These are phyloP conservation scores for Oreocharis arfaki DNA, from an alignment of 2,113 vertebrate species.

Conservation along the genomic window DNA sequence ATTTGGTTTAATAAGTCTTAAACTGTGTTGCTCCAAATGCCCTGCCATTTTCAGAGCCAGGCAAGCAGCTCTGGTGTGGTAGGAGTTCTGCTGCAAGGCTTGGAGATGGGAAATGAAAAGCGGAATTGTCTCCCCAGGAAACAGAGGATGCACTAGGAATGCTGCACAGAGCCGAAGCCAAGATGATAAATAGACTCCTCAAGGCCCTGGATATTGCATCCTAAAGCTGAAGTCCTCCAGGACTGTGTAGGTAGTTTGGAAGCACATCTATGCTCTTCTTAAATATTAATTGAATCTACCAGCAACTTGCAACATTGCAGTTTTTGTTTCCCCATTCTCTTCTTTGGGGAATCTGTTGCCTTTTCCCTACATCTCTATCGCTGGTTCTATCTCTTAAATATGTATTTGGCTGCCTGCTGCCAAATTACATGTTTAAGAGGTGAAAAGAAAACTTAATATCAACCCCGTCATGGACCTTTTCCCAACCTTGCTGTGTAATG, in stretches of 20 bases:
- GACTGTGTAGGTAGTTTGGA: neutral
- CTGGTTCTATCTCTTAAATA: neutral
- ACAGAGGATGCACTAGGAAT: neutral
- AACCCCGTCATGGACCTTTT: neutral
- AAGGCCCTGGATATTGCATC: neutral
- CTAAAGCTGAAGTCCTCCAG: neutral
- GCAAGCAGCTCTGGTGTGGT: neutral
- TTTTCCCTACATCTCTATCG: neutral
- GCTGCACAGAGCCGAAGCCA: neutral
- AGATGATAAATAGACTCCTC: neutral
- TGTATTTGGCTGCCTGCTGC: neutral
- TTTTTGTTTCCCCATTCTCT: neutral
- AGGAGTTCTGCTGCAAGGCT: neutral
- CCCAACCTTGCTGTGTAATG: constrained; percentile 20
- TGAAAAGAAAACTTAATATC: neutral
- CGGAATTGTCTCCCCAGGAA: neutral
- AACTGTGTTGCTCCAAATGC: neutral
- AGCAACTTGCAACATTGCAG: neutral
- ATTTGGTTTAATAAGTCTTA: neutral
- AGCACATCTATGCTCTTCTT: neutral
- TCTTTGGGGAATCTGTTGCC: neutral
- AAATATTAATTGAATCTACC: neutral
- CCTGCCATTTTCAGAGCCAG: neutral
- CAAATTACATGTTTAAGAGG: neutral
- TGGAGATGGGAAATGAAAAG: neutral